Evolutionary conservation across 2,888 invertebrate species (phyloP).

Genomic region (Rugalucina vietnamica): DNA sequence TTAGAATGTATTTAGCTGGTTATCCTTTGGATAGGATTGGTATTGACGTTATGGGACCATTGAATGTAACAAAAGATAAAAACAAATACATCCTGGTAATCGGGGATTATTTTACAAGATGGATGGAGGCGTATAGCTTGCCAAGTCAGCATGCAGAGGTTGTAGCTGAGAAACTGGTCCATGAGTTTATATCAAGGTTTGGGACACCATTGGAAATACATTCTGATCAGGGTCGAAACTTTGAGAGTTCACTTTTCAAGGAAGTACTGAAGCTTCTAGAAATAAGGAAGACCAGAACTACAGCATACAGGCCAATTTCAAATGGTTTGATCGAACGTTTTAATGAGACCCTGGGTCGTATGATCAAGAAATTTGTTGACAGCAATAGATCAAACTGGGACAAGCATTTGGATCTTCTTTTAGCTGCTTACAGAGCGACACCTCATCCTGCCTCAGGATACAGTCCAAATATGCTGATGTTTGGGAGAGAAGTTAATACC

Average conservation of each 20-base stretch:
- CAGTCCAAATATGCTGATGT: conserved; percentile 7
- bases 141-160: neutral
- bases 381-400: neutral
- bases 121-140: neutral
- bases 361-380: neutral
- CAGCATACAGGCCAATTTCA: neutral
- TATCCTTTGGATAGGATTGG: neutral
- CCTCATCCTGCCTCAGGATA: neutral
- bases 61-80: neutral
- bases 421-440: neutral
- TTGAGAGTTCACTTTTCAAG: neutral
- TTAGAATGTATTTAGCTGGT: neutral
- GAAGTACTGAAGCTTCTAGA: neutral
- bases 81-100: neutral
- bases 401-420: neutral
- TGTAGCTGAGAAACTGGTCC: neutral
- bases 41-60: neutral
- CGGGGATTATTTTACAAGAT: neutral
- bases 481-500: neutral
- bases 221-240: neutral
- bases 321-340: conserved; percentile 46
- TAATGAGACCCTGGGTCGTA: neutral
- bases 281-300: neutral
- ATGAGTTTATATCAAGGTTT: neutral
- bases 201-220: neutral